A percentile compares a stretch with the other conserved stretches of the same genome.
Evolutionary conservation across 2,797 vertebrate species (phyloP).

Genomic region (Nannoperca australis): DNA sequence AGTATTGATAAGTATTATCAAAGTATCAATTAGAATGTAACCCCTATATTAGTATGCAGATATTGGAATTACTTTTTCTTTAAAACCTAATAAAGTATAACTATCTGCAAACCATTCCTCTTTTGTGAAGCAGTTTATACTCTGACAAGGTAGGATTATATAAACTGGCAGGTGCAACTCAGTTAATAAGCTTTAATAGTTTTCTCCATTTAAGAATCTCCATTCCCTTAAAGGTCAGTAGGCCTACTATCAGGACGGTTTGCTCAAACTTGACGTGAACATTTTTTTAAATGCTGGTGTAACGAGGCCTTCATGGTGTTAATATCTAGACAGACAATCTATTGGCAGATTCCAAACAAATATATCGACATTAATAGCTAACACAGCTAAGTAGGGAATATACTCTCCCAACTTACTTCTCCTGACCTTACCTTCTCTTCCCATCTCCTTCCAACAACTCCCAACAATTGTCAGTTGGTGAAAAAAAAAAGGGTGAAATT

Average conservation of each 20-base stretch:
- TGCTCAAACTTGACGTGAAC: neutral
- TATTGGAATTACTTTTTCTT: neutral
- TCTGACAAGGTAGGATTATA: neutral
- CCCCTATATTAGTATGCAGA: neutral
- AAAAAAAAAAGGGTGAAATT: constrained; percentile 58
- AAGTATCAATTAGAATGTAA: neutral
- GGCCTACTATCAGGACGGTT: neutral
- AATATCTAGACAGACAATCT: neutral
- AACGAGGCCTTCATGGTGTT: neutral
- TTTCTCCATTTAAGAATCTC: neutral
- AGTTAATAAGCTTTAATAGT: neutral
- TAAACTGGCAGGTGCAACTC: neutral
- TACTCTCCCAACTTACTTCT: constrained; percentile 3
- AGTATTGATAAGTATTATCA: neutral
- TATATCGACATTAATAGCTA: neutral
- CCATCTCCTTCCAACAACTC: constrained; percentile 23
- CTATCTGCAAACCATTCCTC: too few species aligned
- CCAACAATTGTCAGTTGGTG: constrained; percentile 46
- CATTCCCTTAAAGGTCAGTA: neutral
- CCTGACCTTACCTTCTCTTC: constrained; percentile 26
- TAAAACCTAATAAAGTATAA: neutral
- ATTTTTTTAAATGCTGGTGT: neutral
- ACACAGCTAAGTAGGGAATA: neutral
- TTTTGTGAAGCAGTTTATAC: neutral
- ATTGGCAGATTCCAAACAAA: neutral